Conservation (phyloP, 2,113 vertebrate genomes). For the Myxocyprinus asiaticus region DNA sequence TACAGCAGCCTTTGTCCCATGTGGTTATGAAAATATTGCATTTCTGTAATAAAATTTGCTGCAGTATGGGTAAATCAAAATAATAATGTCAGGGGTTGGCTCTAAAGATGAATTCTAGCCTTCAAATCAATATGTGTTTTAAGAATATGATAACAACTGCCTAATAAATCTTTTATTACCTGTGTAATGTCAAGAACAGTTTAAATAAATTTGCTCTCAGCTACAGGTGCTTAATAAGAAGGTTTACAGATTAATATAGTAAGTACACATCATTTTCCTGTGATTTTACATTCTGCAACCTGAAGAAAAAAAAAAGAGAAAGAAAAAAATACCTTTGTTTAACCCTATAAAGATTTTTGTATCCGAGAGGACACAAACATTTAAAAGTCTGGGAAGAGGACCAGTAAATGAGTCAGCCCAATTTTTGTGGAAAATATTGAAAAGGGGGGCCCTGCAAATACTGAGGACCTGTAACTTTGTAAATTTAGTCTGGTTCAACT, state of each 20-base stretch:
- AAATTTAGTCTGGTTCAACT: no score
- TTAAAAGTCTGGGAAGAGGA: no score
- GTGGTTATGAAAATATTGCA: neutral
- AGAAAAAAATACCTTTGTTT: no score
- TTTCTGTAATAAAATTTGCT: slow-evolving; percentile 4
- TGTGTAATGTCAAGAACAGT: neutral
- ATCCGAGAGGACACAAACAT: no score
- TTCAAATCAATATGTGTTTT: neutral
- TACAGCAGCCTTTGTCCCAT: slow-evolving; percentile 1
- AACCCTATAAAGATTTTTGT: no score
- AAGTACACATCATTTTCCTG: neutral
- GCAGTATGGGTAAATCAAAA: neutral
- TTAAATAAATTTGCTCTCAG: slow-evolving; percentile 21
- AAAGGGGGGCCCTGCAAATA: no score
- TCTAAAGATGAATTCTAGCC: neutral
- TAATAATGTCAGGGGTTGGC: slow-evolving; percentile 5
- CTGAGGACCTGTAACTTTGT: no score
- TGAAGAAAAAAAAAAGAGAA: no score
- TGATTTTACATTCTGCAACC: neutral
- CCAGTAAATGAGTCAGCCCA: no score
- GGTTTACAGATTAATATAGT: no score
- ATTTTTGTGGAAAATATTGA: no score
- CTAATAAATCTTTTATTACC: slow-evolving; percentile 5
- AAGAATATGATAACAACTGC: neutral
- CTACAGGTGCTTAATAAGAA: slow-evolving; percentile 11